Evolutionary conservation across 2,888 invertebrate species (phyloP).

Genomic region (Antheraea yamamai): DNA sequence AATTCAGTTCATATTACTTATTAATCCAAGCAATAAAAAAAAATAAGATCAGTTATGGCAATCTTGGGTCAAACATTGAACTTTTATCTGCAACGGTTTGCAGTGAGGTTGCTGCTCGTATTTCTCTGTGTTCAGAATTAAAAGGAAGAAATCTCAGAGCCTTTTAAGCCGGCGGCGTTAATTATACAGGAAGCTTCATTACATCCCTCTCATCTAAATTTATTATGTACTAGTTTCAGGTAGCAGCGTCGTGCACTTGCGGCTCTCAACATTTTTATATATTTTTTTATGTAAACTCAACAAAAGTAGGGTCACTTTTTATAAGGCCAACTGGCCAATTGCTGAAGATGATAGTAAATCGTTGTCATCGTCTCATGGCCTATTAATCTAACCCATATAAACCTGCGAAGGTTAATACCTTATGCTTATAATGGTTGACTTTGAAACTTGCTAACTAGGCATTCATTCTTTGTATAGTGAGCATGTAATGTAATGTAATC

Average conservation of each 20-base stretch:
- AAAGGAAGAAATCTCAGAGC: neutral
- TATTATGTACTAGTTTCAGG: neutral
- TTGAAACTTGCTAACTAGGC: no score
- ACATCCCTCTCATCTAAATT: constrained; percentile 2
- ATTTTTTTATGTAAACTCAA: neutral
- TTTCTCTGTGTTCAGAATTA: neutral
- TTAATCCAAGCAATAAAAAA: neutral
- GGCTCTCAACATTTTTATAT: neutral
- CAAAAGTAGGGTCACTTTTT: no score
- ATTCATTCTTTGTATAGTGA: no score
- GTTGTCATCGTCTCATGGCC: no score
- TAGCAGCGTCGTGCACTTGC: neutral
- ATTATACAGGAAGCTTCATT: constrained; percentile 13
- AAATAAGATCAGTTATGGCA: neutral
- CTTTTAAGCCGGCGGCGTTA: constrained; percentile 10
- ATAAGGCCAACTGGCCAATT: no score
- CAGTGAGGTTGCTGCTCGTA: neutral
- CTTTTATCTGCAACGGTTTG: neutral
- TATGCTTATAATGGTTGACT: no score
- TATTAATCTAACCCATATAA: no score
- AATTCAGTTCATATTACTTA: no score
- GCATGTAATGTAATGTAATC: no score
- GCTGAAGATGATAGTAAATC: no score
- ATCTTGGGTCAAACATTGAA: neutral
- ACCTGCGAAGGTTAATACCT: no score